Conservation (phyloP, 2,113 vertebrate species). For the Lichenostomus cassidix region DNA sequence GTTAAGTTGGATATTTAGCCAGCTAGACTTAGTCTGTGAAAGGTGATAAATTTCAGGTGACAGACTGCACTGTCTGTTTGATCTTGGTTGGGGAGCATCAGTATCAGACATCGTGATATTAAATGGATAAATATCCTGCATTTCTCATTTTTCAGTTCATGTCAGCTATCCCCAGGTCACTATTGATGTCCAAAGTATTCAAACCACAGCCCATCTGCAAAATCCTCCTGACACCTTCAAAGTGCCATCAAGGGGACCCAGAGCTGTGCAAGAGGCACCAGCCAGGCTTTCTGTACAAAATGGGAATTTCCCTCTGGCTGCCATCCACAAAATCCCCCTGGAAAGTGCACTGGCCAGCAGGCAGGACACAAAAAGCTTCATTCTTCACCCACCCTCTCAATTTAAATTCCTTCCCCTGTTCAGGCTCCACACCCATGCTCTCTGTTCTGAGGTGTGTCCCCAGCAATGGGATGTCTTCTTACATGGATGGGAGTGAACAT, state of each 20-base stretch:
- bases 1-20: neutral
- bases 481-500: accelerated
- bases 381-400: neutral
- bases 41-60: neutral
- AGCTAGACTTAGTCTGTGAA: neutral
- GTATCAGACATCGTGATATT: neutral
- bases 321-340: neutral
- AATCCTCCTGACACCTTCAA: neutral
- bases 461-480: neutral
- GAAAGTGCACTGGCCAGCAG: neutral
- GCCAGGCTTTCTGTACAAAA: neutral
- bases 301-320: neutral
- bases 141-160: constrained; percentile 14
- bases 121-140: neutral
- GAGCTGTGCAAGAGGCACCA: neutral
- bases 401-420: neutral
- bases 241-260: too few relatives aligned
- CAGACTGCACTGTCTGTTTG: neutral
- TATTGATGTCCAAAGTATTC: neutral
- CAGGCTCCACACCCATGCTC: too few relatives aligned
- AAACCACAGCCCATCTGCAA: neutral
- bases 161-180: neutral
- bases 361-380: neutral
- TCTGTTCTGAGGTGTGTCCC: neutral
- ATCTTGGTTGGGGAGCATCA: neutral